These are phyloP conservation scores for Pseudococcus viburni DNA, from an alignment of 2,888 invertebrate genomes.

Conservation along the genomic window DNA sequence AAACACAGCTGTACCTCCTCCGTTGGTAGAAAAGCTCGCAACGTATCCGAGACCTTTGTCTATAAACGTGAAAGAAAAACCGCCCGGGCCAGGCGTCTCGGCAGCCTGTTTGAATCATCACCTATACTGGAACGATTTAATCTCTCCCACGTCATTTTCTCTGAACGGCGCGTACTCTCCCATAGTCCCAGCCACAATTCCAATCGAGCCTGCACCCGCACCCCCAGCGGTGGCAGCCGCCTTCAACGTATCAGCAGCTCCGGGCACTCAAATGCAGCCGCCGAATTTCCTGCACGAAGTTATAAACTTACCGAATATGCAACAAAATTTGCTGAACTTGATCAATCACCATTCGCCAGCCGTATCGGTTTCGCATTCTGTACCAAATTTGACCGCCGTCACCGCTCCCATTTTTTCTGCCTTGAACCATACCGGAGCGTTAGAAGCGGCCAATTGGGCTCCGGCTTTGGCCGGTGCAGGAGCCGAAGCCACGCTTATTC, in stretches of 20 bases:
- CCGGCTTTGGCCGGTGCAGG: not conserved
- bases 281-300: slow-evolving; percentile 54
- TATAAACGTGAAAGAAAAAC: slow-evolving; percentile 55
- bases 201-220: slow-evolving; percentile 36
- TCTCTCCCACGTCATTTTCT: not conserved
- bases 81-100: not conserved
- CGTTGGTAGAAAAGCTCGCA: slow-evolving; percentile 42
- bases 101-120: slow-evolving; percentile 26
- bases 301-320: slow-evolving; percentile 69
- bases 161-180: not conserved
- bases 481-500: not conserved
- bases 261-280: slow-evolving; percentile 42
- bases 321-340: slow-evolving; percentile 70
- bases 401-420: not conserved
- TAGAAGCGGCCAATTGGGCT: not conserved
- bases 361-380: slow-evolving; percentile 1
- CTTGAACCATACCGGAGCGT: not conserved
- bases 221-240: not conserved
- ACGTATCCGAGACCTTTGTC: slow-evolving; percentile 21
- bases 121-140: slow-evolving; percentile 53
- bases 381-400: slow-evolving; percentile 14
- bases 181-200: slow-evolving; percentile 63
- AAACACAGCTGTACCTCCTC: slow-evolving; percentile 61
- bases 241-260: slow-evolving; percentile 59
- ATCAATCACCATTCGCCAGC: slow-evolving; percentile 70